Base-by-base conservation (phyloP, 2,888 invertebrate genomes). In the Dichetophora obliterata region DNA sequence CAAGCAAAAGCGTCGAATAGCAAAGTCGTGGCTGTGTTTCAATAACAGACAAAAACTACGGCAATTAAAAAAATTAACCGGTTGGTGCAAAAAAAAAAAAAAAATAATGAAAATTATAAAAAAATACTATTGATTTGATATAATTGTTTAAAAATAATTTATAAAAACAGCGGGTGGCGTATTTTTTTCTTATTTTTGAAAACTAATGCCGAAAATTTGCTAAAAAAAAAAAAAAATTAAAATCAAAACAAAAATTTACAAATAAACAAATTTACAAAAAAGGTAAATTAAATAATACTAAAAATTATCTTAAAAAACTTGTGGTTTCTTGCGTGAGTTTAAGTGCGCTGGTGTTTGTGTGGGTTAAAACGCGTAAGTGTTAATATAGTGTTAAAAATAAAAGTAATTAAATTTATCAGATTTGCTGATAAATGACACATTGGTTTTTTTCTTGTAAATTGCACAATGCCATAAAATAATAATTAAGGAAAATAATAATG, bases 1-100 rank as follows among this genome's bases (percentile, higher is more conserved):
- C 66, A 66, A 43, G 74, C 66, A 37, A 48, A 74, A 54, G 14
- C 74, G 74, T 74, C 59, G 74, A 22, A 54, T 66, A 22, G 74
- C 37, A 37, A 65, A 66, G 74, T 54, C 54, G 52, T 65, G n/a
- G 31, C 16, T 74, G n/a, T 24, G 34, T 34, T 54, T 22, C 1
- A 65, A 65, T 27, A 9, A 16, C 59, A 59, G 22, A 34, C n/a
- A 22, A 27, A 61, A 24, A 22, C 22, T 61, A 5, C 43, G 57
- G 19, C 57, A 24, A 34, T 27, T 63, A 24, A 43, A 43, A n/a
- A 63, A 31, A 31, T 22, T 31, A 73, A 73, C 61, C 61, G 43
- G 61, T 73, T 73, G 24, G 34, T 65, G 63, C 11, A 37, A 31
- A 16, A 14, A 70, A 52, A 16, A 48, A 66, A 22, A 14, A 11